Conservation (phyloP, 2,797 vertebrate species). For the Labeo calbasu region DNA sequence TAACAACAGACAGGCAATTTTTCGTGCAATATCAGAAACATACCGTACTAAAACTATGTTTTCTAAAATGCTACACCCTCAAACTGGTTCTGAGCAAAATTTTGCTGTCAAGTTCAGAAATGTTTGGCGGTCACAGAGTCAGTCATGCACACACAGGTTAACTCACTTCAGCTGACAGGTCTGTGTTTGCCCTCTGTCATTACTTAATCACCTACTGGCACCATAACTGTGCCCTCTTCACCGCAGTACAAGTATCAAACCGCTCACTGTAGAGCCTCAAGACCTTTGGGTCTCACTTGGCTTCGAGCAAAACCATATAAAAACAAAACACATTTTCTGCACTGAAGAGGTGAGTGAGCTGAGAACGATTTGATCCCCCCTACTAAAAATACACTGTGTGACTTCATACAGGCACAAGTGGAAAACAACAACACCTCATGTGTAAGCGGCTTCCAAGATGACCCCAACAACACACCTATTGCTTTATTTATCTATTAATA, state of each 20-base stretch:
- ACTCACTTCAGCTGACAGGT: constrained; percentile 5
- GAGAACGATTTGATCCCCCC: constrained; percentile 34
- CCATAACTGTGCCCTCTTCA: background rate
- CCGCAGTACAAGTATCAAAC: background rate
- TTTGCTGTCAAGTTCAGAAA: background rate
- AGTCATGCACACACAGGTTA: constrained; percentile 1
- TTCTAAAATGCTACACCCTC: background rate
- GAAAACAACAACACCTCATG: constrained; percentile 42
- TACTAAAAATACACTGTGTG: constrained; percentile 43
- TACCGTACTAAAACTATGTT: background rate
- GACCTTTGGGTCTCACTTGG: background rate
- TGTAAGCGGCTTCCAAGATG: constrained; percentile 14
- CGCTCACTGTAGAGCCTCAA: background rate
- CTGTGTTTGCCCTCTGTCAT: constrained; percentile 25
- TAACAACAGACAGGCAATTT: background rate
- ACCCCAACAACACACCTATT: background rate
- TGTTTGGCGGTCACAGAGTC: background rate
- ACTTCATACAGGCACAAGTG: constrained; percentile 27
- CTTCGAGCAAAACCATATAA: background rate
- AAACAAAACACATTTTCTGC: constrained; percentile 1
- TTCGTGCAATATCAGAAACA: background rate
- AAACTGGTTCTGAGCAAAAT: background rate
- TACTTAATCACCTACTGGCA: background rate
- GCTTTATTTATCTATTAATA: background rate
- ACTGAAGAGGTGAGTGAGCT: constrained; percentile 62